These are phyloP conservation scores for Meiosimyza platycephala DNA, from an alignment of 2,888 invertebrate genomes.

Conservation along the genomic window DNA sequence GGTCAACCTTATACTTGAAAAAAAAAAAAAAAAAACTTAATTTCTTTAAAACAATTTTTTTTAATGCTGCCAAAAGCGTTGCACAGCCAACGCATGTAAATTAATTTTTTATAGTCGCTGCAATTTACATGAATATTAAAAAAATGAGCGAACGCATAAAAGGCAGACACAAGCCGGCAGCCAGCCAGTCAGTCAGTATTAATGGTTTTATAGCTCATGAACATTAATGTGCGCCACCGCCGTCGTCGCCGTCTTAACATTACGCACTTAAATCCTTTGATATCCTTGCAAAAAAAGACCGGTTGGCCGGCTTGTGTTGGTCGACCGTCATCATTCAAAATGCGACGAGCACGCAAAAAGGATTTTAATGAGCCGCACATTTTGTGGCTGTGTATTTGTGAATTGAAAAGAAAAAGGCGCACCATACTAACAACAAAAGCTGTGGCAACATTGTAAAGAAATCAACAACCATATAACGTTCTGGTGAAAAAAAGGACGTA, in stretches of 20 bases:
- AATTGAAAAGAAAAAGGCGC: too few species aligned
- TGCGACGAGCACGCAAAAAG: slow-evolving; percentile 36
- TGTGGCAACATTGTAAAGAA: too few species aligned
- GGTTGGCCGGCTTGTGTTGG: background rate
- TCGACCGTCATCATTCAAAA: slow-evolving; percentile 29
- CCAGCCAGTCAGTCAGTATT: slow-evolving; percentile 24
- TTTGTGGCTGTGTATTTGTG: background rate
- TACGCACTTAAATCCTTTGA: slow-evolving; percentile 23
- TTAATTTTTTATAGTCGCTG: too few species aligned
- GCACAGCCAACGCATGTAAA: too few species aligned
- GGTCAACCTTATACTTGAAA: too few species aligned
- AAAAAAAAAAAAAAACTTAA: background rate
- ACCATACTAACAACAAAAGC: too few species aligned
- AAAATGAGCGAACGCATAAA: too few species aligned
- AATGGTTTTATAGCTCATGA: slow-evolving; percentile 39
- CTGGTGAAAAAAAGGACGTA: too few species aligned
- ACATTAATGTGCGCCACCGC: slow-evolving; percentile 32
- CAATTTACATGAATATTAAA: too few species aligned
- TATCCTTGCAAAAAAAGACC: background rate
- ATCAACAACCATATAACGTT: too few species aligned
- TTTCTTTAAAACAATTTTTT: background rate
- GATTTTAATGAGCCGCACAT: slow-evolving; percentile 38
- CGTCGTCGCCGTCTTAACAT: too few species aligned
- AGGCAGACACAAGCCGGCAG: background rate
- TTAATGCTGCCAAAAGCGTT: background rate